Conservation (phyloP, 2,888 invertebrate species). For the Dicranocentrus wangi region DNA sequence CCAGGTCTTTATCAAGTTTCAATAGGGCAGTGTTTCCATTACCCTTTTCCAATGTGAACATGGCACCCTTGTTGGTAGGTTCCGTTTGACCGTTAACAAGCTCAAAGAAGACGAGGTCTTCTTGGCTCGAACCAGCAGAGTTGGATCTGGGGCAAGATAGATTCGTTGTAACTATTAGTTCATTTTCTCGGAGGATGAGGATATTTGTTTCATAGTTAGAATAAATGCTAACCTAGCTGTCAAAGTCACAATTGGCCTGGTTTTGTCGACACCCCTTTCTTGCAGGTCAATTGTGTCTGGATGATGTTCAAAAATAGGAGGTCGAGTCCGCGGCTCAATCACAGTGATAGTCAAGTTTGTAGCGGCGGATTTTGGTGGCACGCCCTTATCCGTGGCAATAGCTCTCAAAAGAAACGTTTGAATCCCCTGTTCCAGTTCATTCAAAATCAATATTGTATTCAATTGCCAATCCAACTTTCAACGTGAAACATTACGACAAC, state of each 20-base stretch:
- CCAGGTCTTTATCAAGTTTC: constrained; percentile 84
- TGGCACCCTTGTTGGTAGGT: constrained; percentile 88
- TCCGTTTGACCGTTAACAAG: constrained; percentile 87
- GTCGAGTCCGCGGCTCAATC: constrained; percentile 90
- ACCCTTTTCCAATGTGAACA: constrained; percentile 76
- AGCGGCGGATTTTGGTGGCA: constrained; percentile 73
- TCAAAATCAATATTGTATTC: too few relatives aligned
- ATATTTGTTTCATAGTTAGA: too few relatives aligned
- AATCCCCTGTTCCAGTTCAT: too few relatives aligned
- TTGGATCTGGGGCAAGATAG: too few relatives aligned
- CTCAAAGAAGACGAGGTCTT: constrained; percentile 85
- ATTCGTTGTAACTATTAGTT: too few relatives aligned
- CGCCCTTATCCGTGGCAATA: constrained; percentile 86
- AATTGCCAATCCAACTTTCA: too few relatives aligned
- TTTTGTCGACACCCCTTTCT: constrained; percentile 85
- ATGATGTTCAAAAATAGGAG: constrained; percentile 79
- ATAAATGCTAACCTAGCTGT: too few relatives aligned
- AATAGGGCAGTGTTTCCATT: constrained; percentile 82
- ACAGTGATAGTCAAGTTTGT: constrained; percentile 86
- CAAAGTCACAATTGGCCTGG: constrained; percentile 81
- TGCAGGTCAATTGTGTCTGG: constrained; percentile 77
- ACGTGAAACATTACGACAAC: too few relatives aligned
- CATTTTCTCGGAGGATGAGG: too few relatives aligned
- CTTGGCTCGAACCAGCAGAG: constrained; percentile 82
- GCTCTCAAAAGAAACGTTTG: constrained; percentile 78